phyloP scores from a whole-genome alignment of 2,888 invertebrate genomes.

The Synanthedon andrenaeformis region DNA sequence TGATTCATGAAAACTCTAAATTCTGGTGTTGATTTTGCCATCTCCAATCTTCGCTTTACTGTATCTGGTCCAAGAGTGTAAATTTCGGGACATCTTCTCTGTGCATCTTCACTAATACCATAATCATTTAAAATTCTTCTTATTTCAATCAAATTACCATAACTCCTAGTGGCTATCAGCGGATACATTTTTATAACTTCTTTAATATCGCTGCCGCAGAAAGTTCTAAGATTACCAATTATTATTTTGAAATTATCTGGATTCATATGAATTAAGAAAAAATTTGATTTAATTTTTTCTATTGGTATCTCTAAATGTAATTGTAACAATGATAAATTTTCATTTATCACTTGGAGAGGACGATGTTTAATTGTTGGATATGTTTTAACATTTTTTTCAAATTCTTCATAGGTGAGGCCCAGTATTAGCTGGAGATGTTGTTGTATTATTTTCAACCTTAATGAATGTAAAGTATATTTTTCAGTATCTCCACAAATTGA shows the following conservation, averaged over 20 bases:
- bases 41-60: constrained; percentile 40
- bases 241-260: constrained; percentile 51
- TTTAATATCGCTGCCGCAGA: constrained; percentile 56
- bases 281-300: constrained; percentile 51
- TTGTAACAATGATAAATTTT: constrained; percentile 42
- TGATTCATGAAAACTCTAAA: constrained; percentile 44
- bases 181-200: constrained; percentile 54
- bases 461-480: constrained; percentile 28
- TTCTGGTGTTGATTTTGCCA: constrained; percentile 46
- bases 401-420: constrained; percentile 47
- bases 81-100: constrained; percentile 54
- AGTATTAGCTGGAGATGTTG: constrained; percentile 52
- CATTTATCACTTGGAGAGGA: constrained; percentile 47
- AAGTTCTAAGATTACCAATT: constrained; percentile 32
- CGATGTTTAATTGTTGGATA: constrained; percentile 60
- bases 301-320: constrained; percentile 41
- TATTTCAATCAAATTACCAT: constrained; percentile 34
- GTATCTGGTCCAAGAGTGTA: constrained; percentile 49
- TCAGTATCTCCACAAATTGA: constrained; percentile 41
- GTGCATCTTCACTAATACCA: constrained; percentile 48
- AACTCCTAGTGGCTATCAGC: constrained; percentile 46
- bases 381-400: constrained; percentile 41
- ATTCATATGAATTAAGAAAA: constrained; percentile 53
- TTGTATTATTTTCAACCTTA: constrained; percentile 54
- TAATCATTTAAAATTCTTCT: constrained; percentile 42